phyloP scores from a whole-genome alignment of 2,797 vertebrate genomes.

The Otus scops region DNA sequence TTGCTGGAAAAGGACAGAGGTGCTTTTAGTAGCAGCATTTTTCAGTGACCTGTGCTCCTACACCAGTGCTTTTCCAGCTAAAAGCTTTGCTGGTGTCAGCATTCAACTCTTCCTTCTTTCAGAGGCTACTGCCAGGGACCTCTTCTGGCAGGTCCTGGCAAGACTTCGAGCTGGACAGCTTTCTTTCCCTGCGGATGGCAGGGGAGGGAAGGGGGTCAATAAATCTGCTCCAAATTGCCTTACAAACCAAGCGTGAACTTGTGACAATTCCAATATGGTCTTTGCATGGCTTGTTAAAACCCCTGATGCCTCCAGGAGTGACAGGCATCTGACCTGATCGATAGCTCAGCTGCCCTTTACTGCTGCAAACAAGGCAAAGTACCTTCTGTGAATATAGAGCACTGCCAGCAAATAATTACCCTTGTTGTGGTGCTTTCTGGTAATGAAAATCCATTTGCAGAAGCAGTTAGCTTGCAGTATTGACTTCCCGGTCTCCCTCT shows the following conservation, averaged over 20 bases:
- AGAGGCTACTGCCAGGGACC: background rate
- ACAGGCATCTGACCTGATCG: background rate
- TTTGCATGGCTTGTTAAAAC: background rate
- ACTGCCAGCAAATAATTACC: background rate
- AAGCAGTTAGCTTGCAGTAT: background rate
- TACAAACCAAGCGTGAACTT: background rate
- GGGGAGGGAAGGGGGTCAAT: background rate
- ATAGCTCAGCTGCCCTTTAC: conserved; percentile 19
- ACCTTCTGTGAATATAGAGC: background rate
- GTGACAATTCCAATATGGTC: background rate
- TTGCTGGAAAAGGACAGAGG: background rate
- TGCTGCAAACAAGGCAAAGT: background rate
- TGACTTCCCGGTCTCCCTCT: background rate
- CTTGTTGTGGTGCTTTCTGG: background rate
- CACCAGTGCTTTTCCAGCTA: background rate
- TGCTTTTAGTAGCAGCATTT: too few relatives aligned
- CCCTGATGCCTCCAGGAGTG: background rate
- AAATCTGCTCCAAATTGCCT: conserved; percentile 20
- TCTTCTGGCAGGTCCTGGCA: background rate
- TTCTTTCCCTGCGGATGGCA: background rate
- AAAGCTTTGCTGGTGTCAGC: background rate
- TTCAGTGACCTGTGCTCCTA: background rate
- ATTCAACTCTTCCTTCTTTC: background rate
- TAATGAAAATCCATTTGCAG: conserved; percentile 17
- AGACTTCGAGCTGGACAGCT: background rate